These are phyloP conservation scores for Sardina pilchardus DNA, from an alignment of 2,113 vertebrate genomes.

Conservation along the genomic window DNA sequence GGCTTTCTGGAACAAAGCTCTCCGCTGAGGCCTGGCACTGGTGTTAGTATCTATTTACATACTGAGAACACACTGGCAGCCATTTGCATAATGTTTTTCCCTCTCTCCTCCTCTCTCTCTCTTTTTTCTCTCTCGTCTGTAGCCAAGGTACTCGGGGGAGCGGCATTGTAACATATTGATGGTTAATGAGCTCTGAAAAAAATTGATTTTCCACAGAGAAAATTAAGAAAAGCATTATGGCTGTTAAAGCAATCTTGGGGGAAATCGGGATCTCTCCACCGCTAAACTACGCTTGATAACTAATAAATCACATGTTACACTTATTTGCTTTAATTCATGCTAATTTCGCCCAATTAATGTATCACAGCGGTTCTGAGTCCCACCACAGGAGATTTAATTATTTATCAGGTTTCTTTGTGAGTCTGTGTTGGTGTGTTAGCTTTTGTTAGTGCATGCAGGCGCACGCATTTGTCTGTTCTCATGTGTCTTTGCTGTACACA, in stretches of 20 bases:
- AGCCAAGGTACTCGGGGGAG: conserved; percentile 88
- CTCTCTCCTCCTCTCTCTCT: background rate
- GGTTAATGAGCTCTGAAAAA: conserved; percentile 99
- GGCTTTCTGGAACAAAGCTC: conserved; percentile 76
- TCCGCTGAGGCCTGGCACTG: conserved; percentile 82
- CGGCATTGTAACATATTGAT: conserved; percentile 99
- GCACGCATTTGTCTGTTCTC: conserved; percentile 61
- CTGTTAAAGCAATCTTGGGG: conserved; percentile 99
- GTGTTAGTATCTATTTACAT: conserved; percentile 96
- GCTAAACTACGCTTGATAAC: conserved; percentile 98
- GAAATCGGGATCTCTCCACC: conserved; percentile 95
- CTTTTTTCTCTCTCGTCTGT: conserved; percentile 62
- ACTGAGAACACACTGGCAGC: conserved; percentile 82
- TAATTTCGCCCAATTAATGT: conserved; percentile 99
- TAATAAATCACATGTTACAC: conserved; percentile 99
- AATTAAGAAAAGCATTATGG: conserved; percentile 99
- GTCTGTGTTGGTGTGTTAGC: conserved; percentile 27
- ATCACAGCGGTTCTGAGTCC: conserved; percentile 96
- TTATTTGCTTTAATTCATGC: conserved; percentile 99
- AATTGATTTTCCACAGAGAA: conserved; percentile 99
- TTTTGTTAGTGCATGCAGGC: background rate
- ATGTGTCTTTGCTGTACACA: conserved; percentile 66
- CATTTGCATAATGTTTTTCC: conserved; percentile 99
- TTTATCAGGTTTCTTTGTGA: conserved; percentile 91
- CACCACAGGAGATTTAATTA: conserved; percentile 99